phyloP scores from a whole-genome alignment of 2,797 vertebrate genomes.

The Rhabdophis nuchalis region DNA sequence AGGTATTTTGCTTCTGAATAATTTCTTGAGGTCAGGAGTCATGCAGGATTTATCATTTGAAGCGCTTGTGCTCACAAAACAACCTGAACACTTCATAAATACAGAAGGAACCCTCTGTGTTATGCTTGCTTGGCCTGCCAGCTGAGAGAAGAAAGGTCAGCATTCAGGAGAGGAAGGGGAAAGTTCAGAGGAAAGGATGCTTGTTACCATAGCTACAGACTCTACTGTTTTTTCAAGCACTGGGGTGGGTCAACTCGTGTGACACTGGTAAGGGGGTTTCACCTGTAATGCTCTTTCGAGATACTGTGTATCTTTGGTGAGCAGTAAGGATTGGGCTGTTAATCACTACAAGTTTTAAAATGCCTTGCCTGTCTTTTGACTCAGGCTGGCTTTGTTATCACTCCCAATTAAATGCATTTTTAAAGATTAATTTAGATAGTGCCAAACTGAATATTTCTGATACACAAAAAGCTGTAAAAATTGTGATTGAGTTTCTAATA shows the following conservation, averaged over 20 bases:
- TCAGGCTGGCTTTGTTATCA: neutral
- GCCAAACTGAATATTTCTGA: neutral
- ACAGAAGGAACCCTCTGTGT: neutral
- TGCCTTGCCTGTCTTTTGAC: neutral
- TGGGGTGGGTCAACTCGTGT: neutral
- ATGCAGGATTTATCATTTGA: neutral
- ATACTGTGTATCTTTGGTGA: neutral
- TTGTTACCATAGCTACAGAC: neutral
- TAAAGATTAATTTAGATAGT: neutral
- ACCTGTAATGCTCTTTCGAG: neutral
- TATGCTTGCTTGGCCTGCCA: neutral
- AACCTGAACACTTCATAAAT: constrained; percentile 19
- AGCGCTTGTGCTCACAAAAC: constrained; percentile 1
- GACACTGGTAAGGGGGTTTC: neutral
- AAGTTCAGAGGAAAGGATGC: neutral
- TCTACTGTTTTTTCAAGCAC: neutral
- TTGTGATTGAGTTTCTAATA: no score
- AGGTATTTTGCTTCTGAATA: constrained; percentile 26
- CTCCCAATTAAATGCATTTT: neutral
- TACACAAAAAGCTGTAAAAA: neutral
- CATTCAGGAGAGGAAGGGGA: neutral
- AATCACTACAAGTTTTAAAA: neutral
- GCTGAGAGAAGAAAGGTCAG: neutral
- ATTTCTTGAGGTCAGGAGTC: constrained; percentile 14
- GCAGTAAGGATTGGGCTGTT: neutral